phyloP scores from a whole-genome alignment of 2,797 vertebrate genomes.

The Cirrhinus molitorella region DNA sequence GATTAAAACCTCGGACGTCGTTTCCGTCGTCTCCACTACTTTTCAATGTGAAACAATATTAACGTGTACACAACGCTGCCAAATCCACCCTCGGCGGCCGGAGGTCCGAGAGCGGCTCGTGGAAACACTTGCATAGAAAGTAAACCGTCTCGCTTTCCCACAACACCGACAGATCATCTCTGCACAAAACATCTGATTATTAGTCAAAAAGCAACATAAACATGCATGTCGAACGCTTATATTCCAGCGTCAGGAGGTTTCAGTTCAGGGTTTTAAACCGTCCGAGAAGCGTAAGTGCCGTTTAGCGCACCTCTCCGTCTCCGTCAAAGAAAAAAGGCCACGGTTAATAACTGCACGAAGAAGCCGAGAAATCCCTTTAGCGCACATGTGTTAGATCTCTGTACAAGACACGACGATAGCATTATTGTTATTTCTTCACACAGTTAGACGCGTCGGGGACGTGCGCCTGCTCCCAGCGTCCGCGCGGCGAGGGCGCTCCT shows the following conservation, averaged over 20 bases:
- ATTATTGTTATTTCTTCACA: conserved; percentile 78
- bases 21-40: conserved; percentile 86
- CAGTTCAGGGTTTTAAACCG: background rate
- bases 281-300: background rate
- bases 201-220: conserved; percentile 16
- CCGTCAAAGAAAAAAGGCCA: conserved; percentile 87
- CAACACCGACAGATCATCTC: conserved; percentile 20
- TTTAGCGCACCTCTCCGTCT: conserved; percentile 78
- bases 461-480: conserved; percentile 83
- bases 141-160: conserved; percentile 55
- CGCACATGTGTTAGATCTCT: conserved; percentile 72
- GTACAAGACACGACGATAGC: conserved; percentile 76
- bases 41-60: conserved; percentile 99
- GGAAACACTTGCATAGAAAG: conserved; percentile 84
- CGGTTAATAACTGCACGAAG: conserved; percentile 85
- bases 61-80: conserved; percentile 93
- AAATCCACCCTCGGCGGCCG: conserved; percentile 84
- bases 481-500: conserved; percentile 79
- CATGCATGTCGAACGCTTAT: conserved; percentile 23
- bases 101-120: conserved; percentile 71
- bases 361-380: conserved; percentile 59
- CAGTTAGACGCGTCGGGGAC: conserved; percentile 71
- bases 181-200: conserved; percentile 28
- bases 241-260: conserved; percentile 1
- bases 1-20: conserved; percentile 85